These are phyloP conservation scores for Thymelicus sylvestris DNA, from an alignment of 2,888 invertebrate genomes.

Conservation along the genomic window DNA sequence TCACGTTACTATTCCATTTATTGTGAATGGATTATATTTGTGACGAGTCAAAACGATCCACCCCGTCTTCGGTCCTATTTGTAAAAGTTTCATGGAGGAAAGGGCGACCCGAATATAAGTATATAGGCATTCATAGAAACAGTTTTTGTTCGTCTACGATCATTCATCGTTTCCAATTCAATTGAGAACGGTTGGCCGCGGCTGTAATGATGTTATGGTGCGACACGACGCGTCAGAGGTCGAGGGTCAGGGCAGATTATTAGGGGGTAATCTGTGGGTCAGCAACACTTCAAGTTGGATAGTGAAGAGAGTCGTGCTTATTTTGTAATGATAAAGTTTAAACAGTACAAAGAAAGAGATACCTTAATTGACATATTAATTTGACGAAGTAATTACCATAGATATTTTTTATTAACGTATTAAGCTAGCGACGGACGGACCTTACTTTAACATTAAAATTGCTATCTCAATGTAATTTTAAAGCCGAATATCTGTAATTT, in stretches of 20 bases:
- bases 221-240: not conserved
- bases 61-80: constrained; percentile 4
- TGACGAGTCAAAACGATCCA: not conserved
- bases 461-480: too few species aligned
- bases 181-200: constrained; percentile 1
- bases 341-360: too few species aligned
- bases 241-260: not conserved
- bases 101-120: constrained; percentile 11
- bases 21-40: not conserved
- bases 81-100: constrained; percentile 19
- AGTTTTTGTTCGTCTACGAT: constrained; percentile 14
- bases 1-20: not conserved
- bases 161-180: constrained; percentile 25
- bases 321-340: not conserved
- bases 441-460: too few species aligned
- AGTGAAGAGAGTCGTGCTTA: not conserved
- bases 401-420: too few species aligned
- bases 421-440: too few species aligned
- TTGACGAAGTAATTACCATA: too few species aligned
- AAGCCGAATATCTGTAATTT: too few species aligned
- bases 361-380: too few species aligned
- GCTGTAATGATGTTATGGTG: not conserved
- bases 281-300: not conserved
- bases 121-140: constrained; percentile 21
- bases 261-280: not conserved